Conservation (phyloP, 2,888 invertebrate species). For the Tinea trinotella region DNA sequence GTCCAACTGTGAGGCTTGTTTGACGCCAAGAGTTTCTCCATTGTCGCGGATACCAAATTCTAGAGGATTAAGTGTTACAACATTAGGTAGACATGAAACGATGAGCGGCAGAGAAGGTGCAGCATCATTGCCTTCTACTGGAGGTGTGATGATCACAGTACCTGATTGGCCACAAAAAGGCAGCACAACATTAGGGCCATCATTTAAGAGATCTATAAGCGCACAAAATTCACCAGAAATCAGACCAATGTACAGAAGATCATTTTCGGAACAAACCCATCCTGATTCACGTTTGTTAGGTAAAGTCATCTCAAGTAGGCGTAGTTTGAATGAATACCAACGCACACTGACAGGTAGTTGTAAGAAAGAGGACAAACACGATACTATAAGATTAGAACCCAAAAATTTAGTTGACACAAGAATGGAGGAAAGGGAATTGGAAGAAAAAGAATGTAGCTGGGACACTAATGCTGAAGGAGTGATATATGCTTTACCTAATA, state of each 20-base stretch:
- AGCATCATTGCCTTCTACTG: conserved; percentile 59
- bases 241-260: conserved; percentile 57
- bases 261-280: conserved; percentile 60
- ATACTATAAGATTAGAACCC: conserved; percentile 18
- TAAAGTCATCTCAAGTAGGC: conserved; percentile 60
- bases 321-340: conserved; percentile 63
- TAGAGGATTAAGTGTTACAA: conserved; percentile 58
- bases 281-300: conserved; percentile 48
- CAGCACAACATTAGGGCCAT: conserved; percentile 39
- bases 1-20: conserved; percentile 82
- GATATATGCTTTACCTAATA: conserved; percentile 65
- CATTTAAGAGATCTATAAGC: conserved; percentile 52
- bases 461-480: conserved; percentile 70
- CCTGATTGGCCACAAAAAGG: conserved; percentile 73
- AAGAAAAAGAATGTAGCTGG: conserved; percentile 73
- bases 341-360: conserved; percentile 39
- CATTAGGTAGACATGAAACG: conserved; percentile 57
- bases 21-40: conserved; percentile 74
- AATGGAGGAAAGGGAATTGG: conserved; percentile 57
- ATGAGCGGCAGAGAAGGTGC: conserved; percentile 47
- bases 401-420: conserved; percentile 31
- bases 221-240: conserved; percentile 64
- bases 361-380: conserved; percentile 33
- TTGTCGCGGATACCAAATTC: conserved; percentile 52
- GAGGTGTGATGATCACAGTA: conserved; percentile 75